These are phyloP conservation scores for Gobio gobio DNA, from an alignment of 2,113 vertebrate genomes.

Conservation along the genomic window DNA sequence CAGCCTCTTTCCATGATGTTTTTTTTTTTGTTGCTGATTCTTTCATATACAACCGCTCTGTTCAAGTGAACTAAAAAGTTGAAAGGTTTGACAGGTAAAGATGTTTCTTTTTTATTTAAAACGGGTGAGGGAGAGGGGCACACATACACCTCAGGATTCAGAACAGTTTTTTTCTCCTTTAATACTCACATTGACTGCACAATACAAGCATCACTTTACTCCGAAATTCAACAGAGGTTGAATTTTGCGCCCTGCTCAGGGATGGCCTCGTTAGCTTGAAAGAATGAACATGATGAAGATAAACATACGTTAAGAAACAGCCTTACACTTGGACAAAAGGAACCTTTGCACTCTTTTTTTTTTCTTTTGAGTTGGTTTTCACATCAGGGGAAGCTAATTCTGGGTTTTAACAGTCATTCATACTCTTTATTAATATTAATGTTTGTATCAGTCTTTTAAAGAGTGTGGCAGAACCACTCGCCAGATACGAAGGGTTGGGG, in stretches of 20 bases:
- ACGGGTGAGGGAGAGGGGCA: conserved; percentile 65
- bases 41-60: conserved; percentile 66
- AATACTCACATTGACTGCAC: conserved; percentile 82
- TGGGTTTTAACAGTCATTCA: conserved; percentile 57
- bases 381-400: conserved; percentile 65
- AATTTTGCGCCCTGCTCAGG: conserved; percentile 83
- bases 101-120: conserved; percentile 59
- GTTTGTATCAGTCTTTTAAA: conserved; percentile 28
- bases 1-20: conserved; percentile 67
- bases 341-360: conserved; percentile 74
- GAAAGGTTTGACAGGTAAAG: conserved; percentile 71
- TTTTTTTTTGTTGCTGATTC: conserved; percentile 59
- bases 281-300: conserved; percentile 76
- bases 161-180: conserved; percentile 75
- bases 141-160: conserved; percentile 81
- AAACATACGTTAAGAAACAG: conserved; percentile 72
- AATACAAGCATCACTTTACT: conserved; percentile 86
- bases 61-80: conserved; percentile 65
- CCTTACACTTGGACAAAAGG: conserved; percentile 77
- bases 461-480: conserved; percentile 37
- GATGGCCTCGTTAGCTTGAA: conserved; percentile 83
- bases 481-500: conserved; percentile 41
- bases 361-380: conserved; percentile 65
- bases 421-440: conserved; percentile 41
- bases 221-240: conserved; percentile 80